phyloP scores from a whole-genome alignment of 2,888 invertebrate genomes.

The Aphrophora alni region DNA sequence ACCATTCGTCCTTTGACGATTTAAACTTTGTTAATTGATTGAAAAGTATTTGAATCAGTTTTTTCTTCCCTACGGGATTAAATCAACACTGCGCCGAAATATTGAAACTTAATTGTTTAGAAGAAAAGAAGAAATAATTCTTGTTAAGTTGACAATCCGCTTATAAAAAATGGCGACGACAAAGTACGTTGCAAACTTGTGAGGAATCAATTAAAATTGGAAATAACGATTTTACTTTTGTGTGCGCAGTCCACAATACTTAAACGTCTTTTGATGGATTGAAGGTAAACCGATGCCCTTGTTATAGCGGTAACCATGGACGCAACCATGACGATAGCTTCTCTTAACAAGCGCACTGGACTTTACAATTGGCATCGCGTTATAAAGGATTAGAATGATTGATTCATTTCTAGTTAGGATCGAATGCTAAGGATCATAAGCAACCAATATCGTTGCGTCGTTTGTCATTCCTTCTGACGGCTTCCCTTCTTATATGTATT shows the following conservation, averaged over 20 bases:
- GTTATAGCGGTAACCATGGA: not conserved
- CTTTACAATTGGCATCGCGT: not conserved
- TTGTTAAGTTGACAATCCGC: not conserved
- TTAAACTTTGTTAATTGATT: too few relatives aligned
- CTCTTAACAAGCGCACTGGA: not conserved
- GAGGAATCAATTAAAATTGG: not conserved
- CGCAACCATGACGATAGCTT: not conserved
- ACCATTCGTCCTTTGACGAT: too few relatives aligned
- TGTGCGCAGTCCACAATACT: not conserved
- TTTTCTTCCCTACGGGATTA: too few relatives aligned
- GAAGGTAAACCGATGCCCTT: not conserved
- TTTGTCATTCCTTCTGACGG: not conserved
- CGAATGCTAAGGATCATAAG: not conserved
- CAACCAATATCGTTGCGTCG: not conserved
- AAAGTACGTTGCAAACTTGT: too few relatives aligned
- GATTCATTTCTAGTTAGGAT: not conserved
- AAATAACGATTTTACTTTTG: not conserved
- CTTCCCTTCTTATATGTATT: not conserved
- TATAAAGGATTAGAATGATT: not conserved
- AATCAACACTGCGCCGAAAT: not conserved
- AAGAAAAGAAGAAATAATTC: not conserved
- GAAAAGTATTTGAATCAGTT: too few relatives aligned
- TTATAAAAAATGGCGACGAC: too few relatives aligned
- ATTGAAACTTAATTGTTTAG: not conserved
- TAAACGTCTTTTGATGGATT: not conserved